A percentile compares a stretch with the other conserved stretches of the same genome.
These are phyloP conservation scores for Lycia hirtaria DNA, from an alignment of 2,888 invertebrate genomes.

Conservation along the genomic window DNA sequence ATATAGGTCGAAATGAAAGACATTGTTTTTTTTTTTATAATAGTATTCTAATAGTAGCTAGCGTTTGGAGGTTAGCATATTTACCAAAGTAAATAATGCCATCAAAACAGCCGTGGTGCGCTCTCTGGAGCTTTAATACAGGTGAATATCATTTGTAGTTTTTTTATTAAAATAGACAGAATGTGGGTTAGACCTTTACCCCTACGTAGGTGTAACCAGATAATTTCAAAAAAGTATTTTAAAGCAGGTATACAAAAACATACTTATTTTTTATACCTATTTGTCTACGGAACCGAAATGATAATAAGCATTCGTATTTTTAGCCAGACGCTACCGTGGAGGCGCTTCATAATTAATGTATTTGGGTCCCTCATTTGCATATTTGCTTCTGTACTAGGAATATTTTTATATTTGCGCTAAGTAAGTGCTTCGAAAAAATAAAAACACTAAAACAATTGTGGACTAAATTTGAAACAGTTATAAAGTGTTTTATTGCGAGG, in stretches of 20 bases:
- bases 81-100: too few species aligned
- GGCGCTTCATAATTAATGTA: slow-evolving; percentile 30
- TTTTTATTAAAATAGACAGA: too few species aligned
- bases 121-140: too few species aligned
- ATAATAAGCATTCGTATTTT: slow-evolving; percentile 24
- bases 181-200: too few species aligned
- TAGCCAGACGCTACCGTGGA: slow-evolving; percentile 10
- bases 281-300: slow-evolving; percentile 3
- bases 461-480: background rate
- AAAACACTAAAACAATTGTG: slow-evolving; percentile 7
- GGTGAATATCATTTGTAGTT: too few species aligned
- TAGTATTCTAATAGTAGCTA: too few species aligned
- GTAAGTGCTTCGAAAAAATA: slow-evolving; percentile 8
- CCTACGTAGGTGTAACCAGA: too few species aligned
- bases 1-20: too few species aligned
- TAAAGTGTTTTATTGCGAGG: background rate
- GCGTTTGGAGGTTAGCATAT: too few species aligned
- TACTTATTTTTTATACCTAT: background rate
- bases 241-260: background rate
- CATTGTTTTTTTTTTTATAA: too few species aligned
- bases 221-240: background rate
- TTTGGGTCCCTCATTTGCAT: slow-evolving; percentile 30
- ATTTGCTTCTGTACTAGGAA: slow-evolving; percentile 22
- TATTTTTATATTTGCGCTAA: slow-evolving; percentile 17
- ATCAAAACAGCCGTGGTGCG: too few species aligned